phyloP scores from a whole-genome alignment of 2,113 vertebrate genomes.

The Bos taurus region DNA sequence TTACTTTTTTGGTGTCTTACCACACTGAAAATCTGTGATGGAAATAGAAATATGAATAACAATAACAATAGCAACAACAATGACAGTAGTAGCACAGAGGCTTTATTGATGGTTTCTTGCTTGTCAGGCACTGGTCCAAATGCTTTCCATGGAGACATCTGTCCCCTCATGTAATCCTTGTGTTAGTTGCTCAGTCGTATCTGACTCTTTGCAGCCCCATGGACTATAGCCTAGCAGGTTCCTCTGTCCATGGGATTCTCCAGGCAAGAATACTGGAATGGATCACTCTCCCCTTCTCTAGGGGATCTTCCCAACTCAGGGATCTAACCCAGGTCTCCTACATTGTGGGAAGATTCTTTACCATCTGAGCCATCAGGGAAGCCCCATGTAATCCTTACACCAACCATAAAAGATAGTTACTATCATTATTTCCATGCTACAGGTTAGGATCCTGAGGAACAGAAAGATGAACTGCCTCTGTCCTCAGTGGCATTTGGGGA shows the following conservation, averaged over 20 bases:
- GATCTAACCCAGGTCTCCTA: not conserved
- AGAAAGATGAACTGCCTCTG: not conserved
- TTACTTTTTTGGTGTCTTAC: not conserved
- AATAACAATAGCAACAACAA: not conserved
- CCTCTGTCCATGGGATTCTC: not conserved
- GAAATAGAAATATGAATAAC: not conserved
- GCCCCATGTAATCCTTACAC: not conserved
- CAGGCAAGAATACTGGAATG: not conserved
- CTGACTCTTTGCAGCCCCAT: not conserved
- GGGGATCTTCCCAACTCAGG: not conserved
- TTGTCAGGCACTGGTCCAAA: not conserved
- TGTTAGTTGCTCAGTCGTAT: not conserved
- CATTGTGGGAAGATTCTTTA: not conserved
- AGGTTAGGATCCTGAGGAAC: not conserved
- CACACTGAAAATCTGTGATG: not conserved
- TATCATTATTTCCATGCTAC: not conserved
- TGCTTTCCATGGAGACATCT: not conserved
- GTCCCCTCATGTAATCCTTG: not conserved
- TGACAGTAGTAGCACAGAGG: not conserved
- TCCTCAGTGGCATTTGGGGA: not conserved
- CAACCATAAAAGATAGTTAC: not conserved
- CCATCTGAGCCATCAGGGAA: not conserved
- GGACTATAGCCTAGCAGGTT: not conserved
- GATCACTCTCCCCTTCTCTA: not conserved
- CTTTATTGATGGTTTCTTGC: not conserved